Conservation (phyloP, 2,888 invertebrate species). For the Cantharis lateralis region DNA sequence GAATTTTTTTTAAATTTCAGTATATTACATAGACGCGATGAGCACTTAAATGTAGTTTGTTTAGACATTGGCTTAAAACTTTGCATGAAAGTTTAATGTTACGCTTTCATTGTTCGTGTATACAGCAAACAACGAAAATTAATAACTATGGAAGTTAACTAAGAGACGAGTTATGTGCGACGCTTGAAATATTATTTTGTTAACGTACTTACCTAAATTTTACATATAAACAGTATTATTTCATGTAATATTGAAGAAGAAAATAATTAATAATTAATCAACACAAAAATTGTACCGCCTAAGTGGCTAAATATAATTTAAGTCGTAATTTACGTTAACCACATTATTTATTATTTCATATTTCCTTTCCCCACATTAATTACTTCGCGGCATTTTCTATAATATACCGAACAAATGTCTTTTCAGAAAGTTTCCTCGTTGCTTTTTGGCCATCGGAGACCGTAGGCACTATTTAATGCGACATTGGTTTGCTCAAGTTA, state of each 20-base stretch:
- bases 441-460: constrained; percentile 18
- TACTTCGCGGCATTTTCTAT: constrained; percentile 15
- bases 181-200: neutral
- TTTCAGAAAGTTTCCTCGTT: constrained; percentile 13
- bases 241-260: neutral
- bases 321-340: constrained; percentile 19
- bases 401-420: constrained; percentile 17
- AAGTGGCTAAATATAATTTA: neutral
- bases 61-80: neutral
- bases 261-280: neutral
- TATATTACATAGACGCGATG: neutral
- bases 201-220: neutral
- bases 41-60: neutral
- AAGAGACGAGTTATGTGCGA: neutral
- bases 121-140: neutral
- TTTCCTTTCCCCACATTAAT: constrained; percentile 23
- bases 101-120: neutral
- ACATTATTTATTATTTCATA: constrained; percentile 22
- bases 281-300: neutral
- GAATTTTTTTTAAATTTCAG: neutral
- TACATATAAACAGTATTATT: neutral
- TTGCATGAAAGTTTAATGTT: neutral
- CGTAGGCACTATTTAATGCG: constrained; percentile 21
- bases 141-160: constrained; percentile 1
- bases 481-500: constrained; percentile 12